These are phyloP conservation scores for Portunus trituberculatus DNA, from an alignment of 1,140 invertebrate genomes.

Conservation along the genomic window DNA sequence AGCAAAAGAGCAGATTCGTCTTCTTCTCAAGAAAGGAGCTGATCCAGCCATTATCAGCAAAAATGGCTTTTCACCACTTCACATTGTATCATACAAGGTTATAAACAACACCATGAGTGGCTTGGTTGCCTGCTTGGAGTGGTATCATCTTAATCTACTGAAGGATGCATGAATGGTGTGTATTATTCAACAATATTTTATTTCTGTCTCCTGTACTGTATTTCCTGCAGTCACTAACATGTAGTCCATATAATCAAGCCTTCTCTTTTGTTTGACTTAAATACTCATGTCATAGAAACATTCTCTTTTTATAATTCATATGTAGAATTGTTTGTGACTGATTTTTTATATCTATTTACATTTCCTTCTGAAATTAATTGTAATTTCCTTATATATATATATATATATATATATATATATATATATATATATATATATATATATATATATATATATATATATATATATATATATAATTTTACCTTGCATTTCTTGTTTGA, in stretches of 20 bases:
- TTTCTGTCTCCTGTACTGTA: not conserved
- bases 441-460: not conserved
- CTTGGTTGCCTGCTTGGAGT: conserved; percentile 53
- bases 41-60: conserved; percentile 79
- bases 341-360: too few species aligned
- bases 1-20: conserved; percentile 79
- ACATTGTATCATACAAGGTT: conserved; percentile 82
- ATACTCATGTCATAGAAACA: too few species aligned
- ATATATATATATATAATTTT: conserved; percentile 7
- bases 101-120: conserved; percentile 37
- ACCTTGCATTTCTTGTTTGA: too few species aligned
- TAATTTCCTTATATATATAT: not conserved
- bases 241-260: not conserved
- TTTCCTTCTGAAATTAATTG: not conserved
- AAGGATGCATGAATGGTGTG: conserved; percentile 64
- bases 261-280: too few species aligned
- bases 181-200: conserved; percentile 49
- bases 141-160: conserved; percentile 53
- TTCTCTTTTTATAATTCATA: too few species aligned
- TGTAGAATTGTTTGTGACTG: too few species aligned
- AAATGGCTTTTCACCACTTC: conserved; percentile 81
- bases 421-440: conserved; percentile 37
- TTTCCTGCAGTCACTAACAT: not conserved
- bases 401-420: not conserved
- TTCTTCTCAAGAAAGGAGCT: conserved; percentile 80